Base-by-base conservation (phyloP, 2,888 invertebrate species). In the Amphiduros pacificus region DNA sequence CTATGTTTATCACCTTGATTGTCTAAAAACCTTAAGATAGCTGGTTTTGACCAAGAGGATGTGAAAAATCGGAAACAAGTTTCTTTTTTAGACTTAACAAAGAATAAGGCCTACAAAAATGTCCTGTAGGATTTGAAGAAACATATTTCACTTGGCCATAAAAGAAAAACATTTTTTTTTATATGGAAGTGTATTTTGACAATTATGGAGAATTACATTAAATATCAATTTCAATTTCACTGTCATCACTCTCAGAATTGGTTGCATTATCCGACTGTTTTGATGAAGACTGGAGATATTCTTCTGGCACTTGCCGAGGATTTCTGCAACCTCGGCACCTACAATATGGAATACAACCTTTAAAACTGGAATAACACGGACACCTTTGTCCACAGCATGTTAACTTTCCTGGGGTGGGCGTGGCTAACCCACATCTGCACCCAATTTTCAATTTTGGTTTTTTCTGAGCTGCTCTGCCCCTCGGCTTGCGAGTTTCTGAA, bases 301-400 rank as follows among this genome's bases (percentile, higher is more conserved):
- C 51, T 22, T 22, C 20, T 2, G 32, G 51, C 3, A 50, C 58
- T 27, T 53, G 52, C 1, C 68, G 53, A 55, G 95, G 94, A 85
- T 95, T 96, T 73, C 94, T 86, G 81, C 95, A 96, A 1, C 94
- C 94, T 77, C 91, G 88, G 83, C 95, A 96, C 80, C 91, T 90
- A 83, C 96, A 96, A 73, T 91, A 92, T 14, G 53, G 41, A 5
- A 90, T 86, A 78, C 95, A 96, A 0, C 92, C 90, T 80, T 92
- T 91, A 70, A 91, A 91, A 69, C 91, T 91, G 3, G 93, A 92
- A 82, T 95, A 96, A 83, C 95, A 96, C 0, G 94, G 93, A 84
- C 95, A 96, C 66, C 95, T 85, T 79, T 94, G 94, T 0, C 94
- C 94, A 77, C 94, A 93, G 78, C 95, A 96, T 0, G 94, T 94